phyloP scores from a whole-genome alignment of 2,888 invertebrate species.

The Apeira syringaria region DNA sequence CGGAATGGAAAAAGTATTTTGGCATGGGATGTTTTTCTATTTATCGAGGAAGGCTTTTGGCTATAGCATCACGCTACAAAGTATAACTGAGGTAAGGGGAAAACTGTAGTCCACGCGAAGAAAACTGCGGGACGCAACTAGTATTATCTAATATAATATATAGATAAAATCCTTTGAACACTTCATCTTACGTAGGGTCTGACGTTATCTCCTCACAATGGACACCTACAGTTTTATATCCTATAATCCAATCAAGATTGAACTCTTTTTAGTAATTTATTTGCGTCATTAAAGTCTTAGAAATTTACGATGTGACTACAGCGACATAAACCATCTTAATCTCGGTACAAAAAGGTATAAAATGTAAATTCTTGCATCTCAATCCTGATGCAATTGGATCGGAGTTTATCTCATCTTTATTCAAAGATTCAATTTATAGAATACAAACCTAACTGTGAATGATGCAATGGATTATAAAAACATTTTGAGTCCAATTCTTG shows the following conservation, averaged over 20 bases:
- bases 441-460: constrained; percentile 20
- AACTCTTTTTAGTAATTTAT: constrained; percentile 18
- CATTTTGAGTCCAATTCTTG: too few species aligned
- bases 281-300: constrained; percentile 17
- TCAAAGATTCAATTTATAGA: constrained; percentile 31
- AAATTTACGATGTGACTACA: constrained; percentile 23
- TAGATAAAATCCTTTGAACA: too few species aligned
- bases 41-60: too few species aligned
- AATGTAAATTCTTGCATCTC: not conserved
- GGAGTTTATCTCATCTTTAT: constrained; percentile 38
- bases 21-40: too few species aligned
- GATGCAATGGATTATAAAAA: constrained; percentile 53
- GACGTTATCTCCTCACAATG: not conserved
- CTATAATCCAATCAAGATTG: constrained; percentile 18
- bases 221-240: constrained; percentile 9
- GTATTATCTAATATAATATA: too few species aligned
- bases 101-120: too few species aligned
- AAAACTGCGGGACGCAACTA: too few species aligned
- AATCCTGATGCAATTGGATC: constrained; percentile 3
- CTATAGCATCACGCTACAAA: too few species aligned
- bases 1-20: too few species aligned
- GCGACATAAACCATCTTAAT: constrained; percentile 6
- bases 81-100: too few species aligned
- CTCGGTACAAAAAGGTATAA: not conserved
- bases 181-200: too few species aligned